Evolutionary conservation across 2,113 vertebrate species (phyloP).

Genomic region (Heterotis niloticus): DNA sequence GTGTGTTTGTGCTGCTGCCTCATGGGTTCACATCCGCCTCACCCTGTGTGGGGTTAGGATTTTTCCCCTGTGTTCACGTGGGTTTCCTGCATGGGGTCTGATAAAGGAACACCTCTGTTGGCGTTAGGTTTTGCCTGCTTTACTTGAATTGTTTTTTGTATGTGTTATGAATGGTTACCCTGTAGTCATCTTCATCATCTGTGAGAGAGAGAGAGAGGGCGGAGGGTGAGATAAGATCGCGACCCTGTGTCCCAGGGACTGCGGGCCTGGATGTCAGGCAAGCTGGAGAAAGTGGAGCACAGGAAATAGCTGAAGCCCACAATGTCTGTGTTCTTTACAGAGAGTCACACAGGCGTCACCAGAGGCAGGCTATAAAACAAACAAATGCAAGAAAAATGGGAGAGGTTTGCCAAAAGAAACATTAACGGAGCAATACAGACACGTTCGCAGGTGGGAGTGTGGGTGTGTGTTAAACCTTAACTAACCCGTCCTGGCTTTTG

Average conservation of each 20-base stretch:
- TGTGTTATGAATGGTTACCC: too few species aligned
- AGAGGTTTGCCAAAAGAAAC: too few species aligned
- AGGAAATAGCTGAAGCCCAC: not conserved
- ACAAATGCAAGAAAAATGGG: too few species aligned
- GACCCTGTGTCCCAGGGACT: not conserved
- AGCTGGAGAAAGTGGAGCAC: not conserved
- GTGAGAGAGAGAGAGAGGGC: not conserved
- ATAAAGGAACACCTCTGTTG: too few species aligned
- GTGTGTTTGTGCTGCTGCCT: not conserved
- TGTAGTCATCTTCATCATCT: not conserved
- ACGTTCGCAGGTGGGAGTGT: too few species aligned
- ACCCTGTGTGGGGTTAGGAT: not conserved
- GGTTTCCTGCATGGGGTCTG: too few species aligned
- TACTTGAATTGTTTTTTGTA: too few species aligned
- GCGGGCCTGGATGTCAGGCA: not conserved
- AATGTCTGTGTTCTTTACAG: not conserved
- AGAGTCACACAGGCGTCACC: not conserved
- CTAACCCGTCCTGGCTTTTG: too few species aligned
- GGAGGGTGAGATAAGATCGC: not conserved
- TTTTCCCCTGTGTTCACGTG: not conserved
- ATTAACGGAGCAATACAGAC: too few species aligned
- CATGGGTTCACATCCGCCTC: not conserved
- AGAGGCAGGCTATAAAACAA: not conserved
- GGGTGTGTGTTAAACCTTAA: too few species aligned
- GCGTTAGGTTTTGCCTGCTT: too few species aligned